phyloP scores from a whole-genome alignment of 1,140 invertebrate genomes.

The Pogonomyrmex barbatus region DNA sequence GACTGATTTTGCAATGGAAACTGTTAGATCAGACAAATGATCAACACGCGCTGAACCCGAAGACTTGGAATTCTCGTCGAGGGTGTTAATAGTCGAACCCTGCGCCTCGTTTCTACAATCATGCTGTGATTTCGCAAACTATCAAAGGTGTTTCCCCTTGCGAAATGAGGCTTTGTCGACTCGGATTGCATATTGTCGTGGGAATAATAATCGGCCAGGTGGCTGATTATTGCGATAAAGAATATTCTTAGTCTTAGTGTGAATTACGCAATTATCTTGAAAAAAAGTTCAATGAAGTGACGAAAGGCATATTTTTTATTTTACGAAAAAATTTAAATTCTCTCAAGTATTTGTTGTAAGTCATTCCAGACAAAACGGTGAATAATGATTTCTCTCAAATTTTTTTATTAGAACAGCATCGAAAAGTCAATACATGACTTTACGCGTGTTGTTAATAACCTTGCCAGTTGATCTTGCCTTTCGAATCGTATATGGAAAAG shows the following conservation, averaged over 20 bases:
- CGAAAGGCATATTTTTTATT: not conserved
- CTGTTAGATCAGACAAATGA: slow-evolving; percentile 1
- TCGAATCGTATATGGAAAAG: slow-evolving; percentile 29
- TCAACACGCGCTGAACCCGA: slow-evolving; percentile 11
- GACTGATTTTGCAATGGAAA: slow-evolving; percentile 9
- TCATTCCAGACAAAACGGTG: not conserved
- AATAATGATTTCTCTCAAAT: not conserved
- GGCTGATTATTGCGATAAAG: not conserved
- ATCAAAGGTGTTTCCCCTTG: slow-evolving; percentile 10
- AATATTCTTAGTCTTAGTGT: not conserved
- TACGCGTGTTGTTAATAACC: slow-evolving; percentile 15
- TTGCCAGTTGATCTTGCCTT: slow-evolving; percentile 26
- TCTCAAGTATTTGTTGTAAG: not conserved
- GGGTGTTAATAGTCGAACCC: slow-evolving; percentile 29
- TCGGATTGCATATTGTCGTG: slow-evolving; percentile 22
- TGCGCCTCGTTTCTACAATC: slow-evolving; percentile 33
- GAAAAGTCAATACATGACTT: slow-evolving; percentile 15
- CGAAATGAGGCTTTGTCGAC: slow-evolving; percentile 4
- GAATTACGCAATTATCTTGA: slow-evolving; percentile 13
- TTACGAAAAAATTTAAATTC: not conserved
- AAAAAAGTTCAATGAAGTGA: not conserved
- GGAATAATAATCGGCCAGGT: slow-evolving; percentile 30
- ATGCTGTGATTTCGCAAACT: slow-evolving; percentile 55
- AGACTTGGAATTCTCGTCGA: slow-evolving; percentile 11
- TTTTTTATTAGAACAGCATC: not conserved